Evolutionary conservation across 2,888 invertebrate genomes (phyloP).

Genomic region (Rosalia funebris): DNA sequence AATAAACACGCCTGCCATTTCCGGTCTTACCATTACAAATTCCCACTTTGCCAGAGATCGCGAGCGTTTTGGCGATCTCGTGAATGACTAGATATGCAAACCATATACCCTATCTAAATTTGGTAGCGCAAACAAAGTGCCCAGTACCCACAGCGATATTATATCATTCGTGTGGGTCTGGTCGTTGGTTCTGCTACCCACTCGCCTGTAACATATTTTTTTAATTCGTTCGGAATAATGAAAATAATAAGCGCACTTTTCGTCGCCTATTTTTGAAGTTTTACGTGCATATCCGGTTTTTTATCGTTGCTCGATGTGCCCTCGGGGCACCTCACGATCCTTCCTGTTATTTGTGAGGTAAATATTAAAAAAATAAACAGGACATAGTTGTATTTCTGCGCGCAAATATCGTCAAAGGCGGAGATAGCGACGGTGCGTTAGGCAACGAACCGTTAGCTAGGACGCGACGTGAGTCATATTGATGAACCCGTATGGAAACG

Average conservation of each 20-base stretch:
- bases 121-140: background rate
- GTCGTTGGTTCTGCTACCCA: background rate
- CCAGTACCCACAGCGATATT: background rate
- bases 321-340: background rate
- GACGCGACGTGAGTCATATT: too few species aligned
- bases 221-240: background rate
- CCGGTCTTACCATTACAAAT: background rate
- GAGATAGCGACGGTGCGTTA: conserved; percentile 21
- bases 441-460: conserved; percentile 10
- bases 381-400: background rate
- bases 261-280: background rate
- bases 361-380: conserved; percentile 8
- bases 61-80: background rate
- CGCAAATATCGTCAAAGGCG: conserved; percentile 3
- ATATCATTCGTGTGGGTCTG: background rate
- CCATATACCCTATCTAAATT: background rate
- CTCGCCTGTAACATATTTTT: background rate
- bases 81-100: background rate
- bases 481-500: too few species aligned
- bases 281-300: conserved; percentile 15
- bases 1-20: background rate
- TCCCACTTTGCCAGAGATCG: background rate
- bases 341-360: conserved; percentile 21
- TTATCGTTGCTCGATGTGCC: background rate
- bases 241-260: background rate